Evolutionary conservation across 1,140 invertebrate genomes (phyloP).

Genomic region (Drosophila paulistorum): DNA sequence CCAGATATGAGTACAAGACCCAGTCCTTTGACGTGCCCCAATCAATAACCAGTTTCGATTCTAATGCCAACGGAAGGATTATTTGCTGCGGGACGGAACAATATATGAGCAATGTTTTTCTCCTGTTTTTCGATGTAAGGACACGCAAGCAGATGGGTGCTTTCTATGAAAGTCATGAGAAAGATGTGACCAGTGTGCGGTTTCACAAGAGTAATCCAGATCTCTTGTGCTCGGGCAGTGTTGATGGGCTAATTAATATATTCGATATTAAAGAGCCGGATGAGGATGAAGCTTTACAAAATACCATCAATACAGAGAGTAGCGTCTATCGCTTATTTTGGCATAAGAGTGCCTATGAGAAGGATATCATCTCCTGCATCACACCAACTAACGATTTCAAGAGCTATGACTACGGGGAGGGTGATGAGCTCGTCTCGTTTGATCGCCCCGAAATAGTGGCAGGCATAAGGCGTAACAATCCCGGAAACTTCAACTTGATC

Average conservation of each 20-base stretch:
- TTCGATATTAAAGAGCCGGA: constrained; percentile 89
- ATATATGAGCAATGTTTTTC: constrained; percentile 88
- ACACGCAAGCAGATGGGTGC: constrained; percentile 88
- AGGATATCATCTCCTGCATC: constrained; percentile 85
- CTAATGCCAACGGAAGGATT: constrained; percentile 88
- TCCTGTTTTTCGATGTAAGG: constrained; percentile 93
- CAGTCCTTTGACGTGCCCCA: constrained; percentile 81
- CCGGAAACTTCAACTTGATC: constrained; percentile 88
- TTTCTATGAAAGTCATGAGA: constrained; percentile 93
- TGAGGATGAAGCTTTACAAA: constrained; percentile 92
- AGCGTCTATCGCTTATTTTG: constrained; percentile 88
- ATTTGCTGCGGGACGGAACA: constrained; percentile 91
- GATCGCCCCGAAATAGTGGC: constrained; percentile 84
- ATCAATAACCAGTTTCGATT: constrained; percentile 89
- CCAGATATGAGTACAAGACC: constrained; percentile 66
- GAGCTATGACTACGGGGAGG: constrained; percentile 87
- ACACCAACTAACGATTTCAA: constrained; percentile 89
- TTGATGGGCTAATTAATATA: constrained; percentile 94
- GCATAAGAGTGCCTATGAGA: constrained; percentile 83
- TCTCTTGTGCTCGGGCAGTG: constrained; percentile 89
- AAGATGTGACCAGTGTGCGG: constrained; percentile 91
- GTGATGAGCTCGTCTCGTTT: constrained; percentile 85
- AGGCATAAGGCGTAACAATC: constrained; percentile 84
- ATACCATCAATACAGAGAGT: constrained; percentile 92
- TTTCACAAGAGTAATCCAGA: constrained; percentile 91